Conservation (phyloP, 1,140 invertebrate genomes). For the Zaprionus kolodkinae region DNA sequence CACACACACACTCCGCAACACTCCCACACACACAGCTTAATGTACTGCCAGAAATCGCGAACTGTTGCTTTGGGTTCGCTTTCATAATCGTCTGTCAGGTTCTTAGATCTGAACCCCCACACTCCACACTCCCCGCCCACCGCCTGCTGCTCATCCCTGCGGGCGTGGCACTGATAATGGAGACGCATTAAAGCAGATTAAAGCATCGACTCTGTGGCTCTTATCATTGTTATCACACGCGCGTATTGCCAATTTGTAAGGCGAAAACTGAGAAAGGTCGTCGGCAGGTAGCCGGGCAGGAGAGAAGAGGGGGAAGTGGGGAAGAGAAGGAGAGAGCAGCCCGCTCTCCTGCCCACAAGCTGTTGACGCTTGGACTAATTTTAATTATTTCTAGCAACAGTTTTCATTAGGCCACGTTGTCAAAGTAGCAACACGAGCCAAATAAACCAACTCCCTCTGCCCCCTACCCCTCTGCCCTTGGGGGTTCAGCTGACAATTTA, state of each 20-base stretch:
- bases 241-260: slow-evolving; percentile 20
- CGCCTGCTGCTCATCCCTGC: neutral
- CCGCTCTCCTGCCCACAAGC: slow-evolving; percentile 11
- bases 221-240: slow-evolving; percentile 13
- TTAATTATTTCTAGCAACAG: slow-evolving; percentile 64
- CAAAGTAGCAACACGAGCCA: slow-evolving; percentile 21
- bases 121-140: neutral
- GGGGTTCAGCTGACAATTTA: slow-evolving; percentile 54
- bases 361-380: slow-evolving; percentile 47
- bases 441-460: neutral
- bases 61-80: neutral
- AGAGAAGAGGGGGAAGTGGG: too few species aligned
- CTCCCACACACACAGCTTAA: neutral
- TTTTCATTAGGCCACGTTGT: slow-evolving; percentile 32
- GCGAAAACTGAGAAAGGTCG: slow-evolving; percentile 8
- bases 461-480: neutral
- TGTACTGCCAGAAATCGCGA: slow-evolving; percentile 2
- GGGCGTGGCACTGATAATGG: slow-evolving; percentile 49
- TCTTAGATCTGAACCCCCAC: neutral
- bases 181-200: slow-evolving; percentile 69
- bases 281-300: neutral
- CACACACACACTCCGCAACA: neutral
- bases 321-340: neutral
- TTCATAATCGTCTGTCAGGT: slow-evolving; percentile 14
- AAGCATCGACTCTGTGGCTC: slow-evolving; percentile 39